phyloP scores from a whole-genome alignment of 1,140 invertebrate species.

The Asobara japonica region DNA sequence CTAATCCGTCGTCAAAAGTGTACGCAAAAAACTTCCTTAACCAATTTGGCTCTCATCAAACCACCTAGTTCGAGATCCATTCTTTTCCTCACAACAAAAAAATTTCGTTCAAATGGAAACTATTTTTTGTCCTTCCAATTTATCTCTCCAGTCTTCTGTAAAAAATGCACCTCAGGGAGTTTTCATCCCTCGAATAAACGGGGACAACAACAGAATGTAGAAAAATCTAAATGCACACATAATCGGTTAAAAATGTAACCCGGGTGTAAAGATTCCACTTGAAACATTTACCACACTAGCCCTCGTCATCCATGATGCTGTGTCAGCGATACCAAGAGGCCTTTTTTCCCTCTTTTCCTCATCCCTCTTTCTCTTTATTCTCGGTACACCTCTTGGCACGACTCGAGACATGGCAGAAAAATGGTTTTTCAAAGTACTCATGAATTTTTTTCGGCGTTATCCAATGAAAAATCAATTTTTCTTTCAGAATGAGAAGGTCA shows the following conservation, averaged over 20 bases:
- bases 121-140: neutral
- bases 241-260: conserved; percentile 44
- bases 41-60: too few species aligned
- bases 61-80: too few species aligned
- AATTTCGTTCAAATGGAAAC: too few species aligned
- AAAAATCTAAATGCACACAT: conserved; percentile 24
- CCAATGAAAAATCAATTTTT: too few species aligned
- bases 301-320: conserved; percentile 46
- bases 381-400: conserved; percentile 25
- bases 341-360: conserved; percentile 36
- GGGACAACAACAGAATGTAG: conserved; percentile 21
- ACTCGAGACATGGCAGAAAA: conserved; percentile 17
- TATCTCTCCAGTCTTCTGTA: neutral
- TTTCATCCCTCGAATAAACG: neutral
- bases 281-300: conserved; percentile 45
- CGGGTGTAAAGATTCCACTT: conserved; percentile 44
- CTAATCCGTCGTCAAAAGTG: neutral
- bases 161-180: neutral
- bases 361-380: conserved; percentile 15
- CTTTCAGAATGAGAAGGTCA: too few species aligned
- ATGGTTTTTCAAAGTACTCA: neutral
- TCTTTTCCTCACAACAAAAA: too few species aligned
- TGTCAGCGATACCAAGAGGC: conserved; percentile 46
- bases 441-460: too few species aligned
- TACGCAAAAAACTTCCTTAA: neutral